Percentiles rank a stretch among this genome's conserved stretches.
phyloP scores from a whole-genome alignment of 2,113 vertebrate species.

The Python bivittatus region DNA sequence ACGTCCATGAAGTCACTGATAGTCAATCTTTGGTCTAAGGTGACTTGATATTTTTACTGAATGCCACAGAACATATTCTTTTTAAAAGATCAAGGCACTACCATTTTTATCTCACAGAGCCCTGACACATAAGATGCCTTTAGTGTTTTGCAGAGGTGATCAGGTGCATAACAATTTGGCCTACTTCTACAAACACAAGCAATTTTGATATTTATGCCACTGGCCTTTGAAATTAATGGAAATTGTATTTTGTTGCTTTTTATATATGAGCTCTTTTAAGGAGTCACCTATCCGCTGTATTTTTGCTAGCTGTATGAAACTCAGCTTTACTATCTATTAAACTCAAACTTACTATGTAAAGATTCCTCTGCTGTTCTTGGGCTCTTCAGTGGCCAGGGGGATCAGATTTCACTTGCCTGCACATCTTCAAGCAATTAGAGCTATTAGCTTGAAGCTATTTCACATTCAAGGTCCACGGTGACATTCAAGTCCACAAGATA shows the following conservation, averaged over 20 bases:
- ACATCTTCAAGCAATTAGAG: slow-evolving; percentile 96
- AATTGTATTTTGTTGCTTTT: slow-evolving; percentile 72
- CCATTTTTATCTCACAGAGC: slow-evolving; percentile 65
- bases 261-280: slow-evolving; percentile 81
- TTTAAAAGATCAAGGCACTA: slow-evolving; percentile 66
- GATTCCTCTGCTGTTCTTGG: slow-evolving; percentile 80
- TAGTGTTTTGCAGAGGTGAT: slow-evolving; percentile 76
- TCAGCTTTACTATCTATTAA: slow-evolving; percentile 85
- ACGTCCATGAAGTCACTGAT: neutral
- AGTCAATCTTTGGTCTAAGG: neutral
- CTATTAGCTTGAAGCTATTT: slow-evolving; percentile 90
- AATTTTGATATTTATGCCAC: slow-evolving; percentile 90
- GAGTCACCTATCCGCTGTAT: slow-evolving; percentile 86
- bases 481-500: slow-evolving; percentile 81
- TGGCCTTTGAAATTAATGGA: slow-evolving; percentile 63
- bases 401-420: slow-evolving; percentile 91
- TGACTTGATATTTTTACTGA: neutral
- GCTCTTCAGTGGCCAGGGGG: slow-evolving; percentile 81
- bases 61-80: slow-evolving; percentile 20
- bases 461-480: slow-evolving; percentile 87
- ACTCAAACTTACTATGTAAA: slow-evolving; percentile 86
- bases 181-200: slow-evolving; percentile 76
- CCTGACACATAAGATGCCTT: slow-evolving; percentile 71
- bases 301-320: slow-evolving; percentile 84
- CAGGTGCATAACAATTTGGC: slow-evolving; percentile 74